Evolutionary conservation across 2,797 vertebrate species (phyloP), one percentile per base, ranked within the genome.

Genomic region (Telmatherina bonti): DNA sequence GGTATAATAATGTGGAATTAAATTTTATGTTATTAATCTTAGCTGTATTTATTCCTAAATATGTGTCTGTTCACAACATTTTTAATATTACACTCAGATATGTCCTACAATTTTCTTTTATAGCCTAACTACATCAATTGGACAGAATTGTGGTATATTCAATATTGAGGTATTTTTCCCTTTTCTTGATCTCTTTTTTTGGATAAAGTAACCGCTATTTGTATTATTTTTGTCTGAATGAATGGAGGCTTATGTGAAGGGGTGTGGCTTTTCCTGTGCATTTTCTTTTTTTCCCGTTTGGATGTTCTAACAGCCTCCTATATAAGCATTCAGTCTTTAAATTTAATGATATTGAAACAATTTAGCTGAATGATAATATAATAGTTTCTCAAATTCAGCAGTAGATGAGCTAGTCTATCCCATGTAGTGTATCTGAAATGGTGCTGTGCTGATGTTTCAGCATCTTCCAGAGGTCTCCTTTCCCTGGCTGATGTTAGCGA

Each of bases 401-500:
- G 69, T 69, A 66, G 74, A 79, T 83, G 82, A 83, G 71, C 70
- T 72, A 74, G 60, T 78, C 70, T 72, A 79, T 79, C 51, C 76
- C 61, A 81, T 74, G 61, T 67, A 74, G 64, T 79, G 72, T 80
- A 83, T 81, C 75, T 84, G 74, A 86, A 90, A 85, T 89, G 87
- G 79, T 89, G 87, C 83, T 82, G 53, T 74, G 87, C 87, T 90
- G 90, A 89, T 91, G 89, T 90, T 92, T 90, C 81, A 85, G 87
- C 82, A 76, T 88, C 85, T 89, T 82, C 84, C 83, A 72, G 85
- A 87, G 86, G 87, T 88, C 85, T 86, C 75, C 76, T 77, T 82
- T 86, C 90, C 81, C 88, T 90, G 88, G 86, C 86, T 86, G 88
- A 88, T 90, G 83, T 91, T 92, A 91, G 88, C 81, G 87, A 86